These are phyloP conservation scores for Myrmecobius fasciatus DNA, from an alignment of 2,113 vertebrate genomes.

Conservation along the genomic window DNA sequence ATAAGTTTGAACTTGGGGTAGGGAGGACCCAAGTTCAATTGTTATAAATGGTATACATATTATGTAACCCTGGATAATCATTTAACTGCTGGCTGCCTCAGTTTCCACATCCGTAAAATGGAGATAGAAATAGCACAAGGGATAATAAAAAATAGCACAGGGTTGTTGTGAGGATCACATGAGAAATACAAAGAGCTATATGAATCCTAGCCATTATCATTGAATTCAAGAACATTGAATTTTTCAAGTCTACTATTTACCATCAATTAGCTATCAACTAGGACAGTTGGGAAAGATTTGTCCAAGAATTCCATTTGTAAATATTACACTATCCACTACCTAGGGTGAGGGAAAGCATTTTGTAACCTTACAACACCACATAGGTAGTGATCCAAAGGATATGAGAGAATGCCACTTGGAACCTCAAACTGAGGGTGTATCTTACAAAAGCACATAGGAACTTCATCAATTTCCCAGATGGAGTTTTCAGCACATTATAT, in stretches of 20 bases:
- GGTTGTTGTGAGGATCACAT: neutral
- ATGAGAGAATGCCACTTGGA: neutral
- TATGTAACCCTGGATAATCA: neutral
- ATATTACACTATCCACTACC: neutral
- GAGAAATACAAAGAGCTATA: neutral
- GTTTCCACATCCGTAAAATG: neutral
- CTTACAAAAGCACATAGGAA: neutral
- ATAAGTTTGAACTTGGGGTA: neutral
- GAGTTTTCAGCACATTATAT: neutral
- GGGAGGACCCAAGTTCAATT: neutral
- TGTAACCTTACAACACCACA: neutral
- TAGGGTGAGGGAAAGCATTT: neutral
- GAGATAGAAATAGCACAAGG: neutral
- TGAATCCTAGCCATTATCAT: neutral
- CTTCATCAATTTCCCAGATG: too few species aligned
- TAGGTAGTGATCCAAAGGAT: neutral
- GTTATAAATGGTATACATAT: neutral
- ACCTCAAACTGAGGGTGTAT: neutral
- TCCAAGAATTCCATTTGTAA: neutral
- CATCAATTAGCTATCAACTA: neutral
- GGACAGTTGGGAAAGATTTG: neutral
- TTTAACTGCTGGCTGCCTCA: neutral
- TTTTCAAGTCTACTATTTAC: neutral
- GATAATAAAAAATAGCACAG: neutral
- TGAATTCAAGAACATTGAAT: too few species aligned